Evolutionary conservation across 1,140 invertebrate species (phyloP), one percentile per base, ranked within the genome.

Genomic region (Sarcophaga peregrina): DNA sequence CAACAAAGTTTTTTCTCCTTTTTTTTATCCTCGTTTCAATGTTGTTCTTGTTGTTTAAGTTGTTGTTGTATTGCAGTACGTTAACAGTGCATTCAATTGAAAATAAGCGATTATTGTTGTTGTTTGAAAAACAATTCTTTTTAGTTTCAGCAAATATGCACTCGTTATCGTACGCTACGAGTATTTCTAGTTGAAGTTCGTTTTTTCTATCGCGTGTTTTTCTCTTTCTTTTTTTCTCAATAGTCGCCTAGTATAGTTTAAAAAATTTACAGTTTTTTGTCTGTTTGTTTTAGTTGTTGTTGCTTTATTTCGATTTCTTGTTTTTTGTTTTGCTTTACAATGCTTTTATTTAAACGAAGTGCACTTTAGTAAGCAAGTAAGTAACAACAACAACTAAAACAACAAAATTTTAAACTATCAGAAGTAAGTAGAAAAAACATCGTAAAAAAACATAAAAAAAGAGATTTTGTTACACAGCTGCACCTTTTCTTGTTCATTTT

Each of bases 41-140:
- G 17, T 15, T 68, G 62, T 68, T 68, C 8, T 15, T 68, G 73
- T 46, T 46, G 37, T 75, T 75, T 37, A 37, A 37, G 25, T 46
- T 17, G 15, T 76, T 78, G 47, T 78, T 78, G 74, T 48, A 45
- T 20, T 78, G n/a, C 47, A 78, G 47, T 50, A 48, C 20, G 75
- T 78, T 78, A 78, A 13, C 75, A 50, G 48, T 78, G 75, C 75
- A 78, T 78, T 50, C 75, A 78, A 78, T 78, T 78, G 75, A 47
- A 78, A 78, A 78, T 78, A 78, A 78, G 75, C 47, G 75, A 78
- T 78, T 78, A 47, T 78, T 78, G 75, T 78, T 78, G 3, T n/a
- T n/a, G n/a, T n/a, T n/a, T n/a, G n/a, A n/a, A n/a, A n/a, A 78
- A 78, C 75, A 78, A 78, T 78, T 78, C 75, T 20, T 78, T 11